These are phyloP conservation scores for Amblyraja radiata DNA, from an alignment of 2,797 vertebrate species.

Conservation along the genomic window DNA sequence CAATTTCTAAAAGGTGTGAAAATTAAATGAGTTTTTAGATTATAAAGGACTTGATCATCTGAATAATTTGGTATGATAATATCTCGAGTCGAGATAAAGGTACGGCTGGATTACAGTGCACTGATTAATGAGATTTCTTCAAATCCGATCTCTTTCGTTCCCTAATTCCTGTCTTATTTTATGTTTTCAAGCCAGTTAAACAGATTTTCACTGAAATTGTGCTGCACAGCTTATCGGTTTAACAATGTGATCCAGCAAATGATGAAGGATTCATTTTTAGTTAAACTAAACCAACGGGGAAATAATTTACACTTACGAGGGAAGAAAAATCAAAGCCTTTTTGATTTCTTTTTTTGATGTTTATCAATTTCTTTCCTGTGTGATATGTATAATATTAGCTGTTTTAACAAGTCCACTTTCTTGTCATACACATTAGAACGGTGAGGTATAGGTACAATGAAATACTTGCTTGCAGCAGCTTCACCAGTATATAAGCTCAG, in stretches of 20 bases:
- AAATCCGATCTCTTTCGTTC: background rate
- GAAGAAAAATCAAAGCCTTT: background rate
- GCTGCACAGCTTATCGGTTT: background rate
- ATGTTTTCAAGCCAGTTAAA: background rate
- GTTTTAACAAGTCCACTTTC: background rate
- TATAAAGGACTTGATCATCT: background rate
- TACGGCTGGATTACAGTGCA: background rate
- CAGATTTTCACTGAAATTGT: background rate
- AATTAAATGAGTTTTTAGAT: background rate
- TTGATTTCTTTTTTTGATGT: background rate
- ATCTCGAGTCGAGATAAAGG: background rate
- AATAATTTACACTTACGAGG: background rate
- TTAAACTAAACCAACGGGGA: background rate
- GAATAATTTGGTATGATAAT: background rate
- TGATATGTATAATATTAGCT: background rate
- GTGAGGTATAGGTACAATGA: no score
- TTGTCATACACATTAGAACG: no score
- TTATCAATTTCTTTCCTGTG: background rate
- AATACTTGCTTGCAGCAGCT: no score
- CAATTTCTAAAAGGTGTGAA: background rate
- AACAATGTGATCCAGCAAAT: background rate
- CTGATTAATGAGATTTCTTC: conserved; percentile 32
- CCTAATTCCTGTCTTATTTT: conserved; percentile 15
- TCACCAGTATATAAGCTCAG: no score
- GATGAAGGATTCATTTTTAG: background rate